Percentiles rank a stretch among this genome's conserved stretches.
These are phyloP conservation scores for Trachymyrmex cornetzi DNA, from an alignment of 1,140 invertebrate species.

Conservation along the genomic window DNA sequence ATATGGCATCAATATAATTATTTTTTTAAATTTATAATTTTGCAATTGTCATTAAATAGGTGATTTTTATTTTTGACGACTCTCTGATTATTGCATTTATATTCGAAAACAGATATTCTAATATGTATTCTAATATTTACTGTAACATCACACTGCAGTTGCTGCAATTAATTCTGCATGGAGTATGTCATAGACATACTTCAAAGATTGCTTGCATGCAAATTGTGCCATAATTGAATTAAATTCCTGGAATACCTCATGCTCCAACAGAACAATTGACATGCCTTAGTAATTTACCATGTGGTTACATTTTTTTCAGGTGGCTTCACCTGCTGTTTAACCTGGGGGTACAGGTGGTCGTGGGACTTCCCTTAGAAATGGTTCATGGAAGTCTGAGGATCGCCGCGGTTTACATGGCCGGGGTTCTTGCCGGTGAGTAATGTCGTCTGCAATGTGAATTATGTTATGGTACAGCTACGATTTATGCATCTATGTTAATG, in stretches of 20 bases:
- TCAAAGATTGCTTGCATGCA: constrained; percentile 7
- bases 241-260: constrained; percentile 5
- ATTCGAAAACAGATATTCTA: not conserved
- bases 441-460: constrained; percentile 55
- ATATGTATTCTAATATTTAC: not conserved
- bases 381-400: constrained; percentile 97
- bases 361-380: constrained; percentile 98
- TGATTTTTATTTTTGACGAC: not conserved
- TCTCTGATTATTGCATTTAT: not conserved
- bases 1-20: not conserved
- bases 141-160: no score
- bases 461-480: constrained; percentile 50
- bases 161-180: not conserved
- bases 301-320: constrained; percentile 86
- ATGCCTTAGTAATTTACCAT: constrained; percentile 43
- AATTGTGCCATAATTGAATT: constrained; percentile 27
- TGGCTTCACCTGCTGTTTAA: constrained; percentile 98
- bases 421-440: constrained; percentile 93
- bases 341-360: constrained; percentile 95
- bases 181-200: not conserved
- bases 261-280: constrained; percentile 30
- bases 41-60: not conserved
- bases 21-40: not conserved
- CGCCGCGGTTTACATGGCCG: constrained; percentile 96
- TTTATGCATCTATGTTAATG: constrained; percentile 57